A percentile compares a stretch with the other conserved stretches of the same genome.
Evolutionary conservation across 2,888 invertebrate species (phyloP).

Genomic region (Phengaris arion): DNA sequence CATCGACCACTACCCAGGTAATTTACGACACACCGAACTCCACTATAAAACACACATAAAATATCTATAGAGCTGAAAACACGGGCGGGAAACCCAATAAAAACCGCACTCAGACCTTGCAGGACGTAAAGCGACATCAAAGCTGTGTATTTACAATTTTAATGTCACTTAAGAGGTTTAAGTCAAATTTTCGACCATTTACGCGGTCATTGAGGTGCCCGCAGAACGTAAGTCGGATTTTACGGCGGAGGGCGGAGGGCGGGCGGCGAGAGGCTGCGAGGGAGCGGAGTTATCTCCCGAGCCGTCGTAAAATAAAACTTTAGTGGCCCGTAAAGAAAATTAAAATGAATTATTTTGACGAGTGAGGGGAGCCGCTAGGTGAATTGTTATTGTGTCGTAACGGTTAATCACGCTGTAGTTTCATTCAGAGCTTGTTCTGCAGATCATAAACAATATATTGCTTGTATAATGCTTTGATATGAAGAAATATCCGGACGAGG

Average conservation of each 20-base stretch:
- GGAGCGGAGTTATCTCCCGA: conserved; percentile 73
- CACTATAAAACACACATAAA: conserved; percentile 34
- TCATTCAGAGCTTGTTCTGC: conserved; percentile 50
- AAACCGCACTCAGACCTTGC: conserved; percentile 29
- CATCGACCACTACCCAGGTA: conserved; percentile 24
- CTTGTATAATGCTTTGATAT: not conserved
- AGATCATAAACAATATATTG: conserved; percentile 1
- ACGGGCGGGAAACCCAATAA: conserved; percentile 24
- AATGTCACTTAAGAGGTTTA: conserved; percentile 35
- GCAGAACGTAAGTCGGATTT: conserved; percentile 33
- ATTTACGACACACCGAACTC: conserved; percentile 6
- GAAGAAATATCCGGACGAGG: not conserved
- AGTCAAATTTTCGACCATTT: conserved; percentile 41
- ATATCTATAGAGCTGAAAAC: conserved; percentile 19
- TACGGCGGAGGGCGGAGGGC: conserved; percentile 39
- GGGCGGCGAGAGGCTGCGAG: conserved; percentile 66
- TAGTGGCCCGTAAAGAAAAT: conserved; percentile 79
- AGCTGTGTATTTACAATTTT: conserved; percentile 31
- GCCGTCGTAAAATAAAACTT: conserved; percentile 78
- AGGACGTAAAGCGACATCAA: conserved; percentile 22
- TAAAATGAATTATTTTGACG: conserved; percentile 81
- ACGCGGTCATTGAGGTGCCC: conserved; percentile 34
- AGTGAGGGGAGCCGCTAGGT: conserved; percentile 63
- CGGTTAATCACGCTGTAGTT: conserved; percentile 65
- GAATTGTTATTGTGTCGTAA: conserved; percentile 65